Conservation (phyloP, 2,797 vertebrate species). For the Limnodromus scolopaceus region DNA sequence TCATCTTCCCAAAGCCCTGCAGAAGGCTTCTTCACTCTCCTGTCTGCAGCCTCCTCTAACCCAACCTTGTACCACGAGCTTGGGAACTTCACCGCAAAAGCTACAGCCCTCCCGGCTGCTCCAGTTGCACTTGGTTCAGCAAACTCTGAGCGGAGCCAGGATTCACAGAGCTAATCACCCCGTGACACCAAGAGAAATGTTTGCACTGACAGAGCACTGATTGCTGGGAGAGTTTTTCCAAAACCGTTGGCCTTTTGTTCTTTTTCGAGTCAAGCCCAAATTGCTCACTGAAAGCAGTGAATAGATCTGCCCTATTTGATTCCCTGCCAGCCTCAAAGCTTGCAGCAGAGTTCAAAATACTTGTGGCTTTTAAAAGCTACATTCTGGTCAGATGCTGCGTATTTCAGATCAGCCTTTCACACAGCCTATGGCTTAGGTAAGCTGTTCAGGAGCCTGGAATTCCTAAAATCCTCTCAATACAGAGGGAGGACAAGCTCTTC, state of each 20-base stretch:
- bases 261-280: background rate
- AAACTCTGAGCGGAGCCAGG: background rate
- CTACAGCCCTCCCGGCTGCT: background rate
- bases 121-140: background rate
- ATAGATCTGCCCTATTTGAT: background rate
- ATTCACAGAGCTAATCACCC: background rate
- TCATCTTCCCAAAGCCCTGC: background rate
- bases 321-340: slow-evolving; percentile 21
- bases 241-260: slow-evolving; percentile 26
- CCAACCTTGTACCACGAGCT: accelerated
- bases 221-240: slow-evolving; percentile 2
- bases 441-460: background rate
- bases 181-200: background rate
- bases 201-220: slow-evolving; percentile 6
- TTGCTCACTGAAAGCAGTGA: slow-evolving; percentile 6
- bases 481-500: background rate
- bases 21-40: background rate
- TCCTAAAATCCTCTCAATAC: background rate
- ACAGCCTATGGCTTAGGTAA: background rate
- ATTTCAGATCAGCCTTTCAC: background rate
- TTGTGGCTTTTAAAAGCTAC: background rate
- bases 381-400: background rate
- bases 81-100: background rate
- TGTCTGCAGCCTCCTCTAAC: background rate
- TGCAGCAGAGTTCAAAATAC: slow-evolving; percentile 8